Evolutionary conservation across 1,140 invertebrate species (phyloP), one percentile per base, ranked within the genome.

Genomic region (Camponotus floridanus): DNA sequence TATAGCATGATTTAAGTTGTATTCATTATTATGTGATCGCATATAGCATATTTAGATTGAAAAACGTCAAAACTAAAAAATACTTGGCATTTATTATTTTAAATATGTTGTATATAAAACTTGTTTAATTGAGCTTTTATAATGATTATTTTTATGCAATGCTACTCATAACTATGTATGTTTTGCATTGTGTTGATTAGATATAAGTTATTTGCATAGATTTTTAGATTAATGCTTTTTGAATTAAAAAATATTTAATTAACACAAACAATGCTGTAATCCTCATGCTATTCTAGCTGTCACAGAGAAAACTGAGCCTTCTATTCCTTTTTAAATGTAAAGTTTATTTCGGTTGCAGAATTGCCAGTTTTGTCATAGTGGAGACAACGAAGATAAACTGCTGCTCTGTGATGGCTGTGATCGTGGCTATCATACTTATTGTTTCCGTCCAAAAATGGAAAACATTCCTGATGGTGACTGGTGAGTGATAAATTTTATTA

Each of bases 391-490:
- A 95, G 99, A 98, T 90, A 98, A 99, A 94, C 95, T 99, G 64
- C 95, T 99, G 81, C 95, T 99, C 3, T 99, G 99, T 95, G 99
- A 99, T 95, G 98, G 98, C 86, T 99, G 99, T 96, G 99, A 99
- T 95, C 98, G 98, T 95, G 99, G 99, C 68, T 99, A 99, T 94
- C 99, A 99, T 96, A 99, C 98, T 64, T 99, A 99, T 94, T 99
- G 99, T 96, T 99, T 99, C 96, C 98, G 98, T 95, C 99, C 99
- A 88, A 97, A 98, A 95, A 98, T 99, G 98, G 98, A 98, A 81
- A 98, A 97, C 92, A 99, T 98, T 95, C 99, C 99, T 57, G 98
- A 99, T 92, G 99, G 99, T 85, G 98, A 99, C 94, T 99, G 99
- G 99, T 99, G 93, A 96, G 96, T 94, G 76, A 48, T 0, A 2